These are phyloP conservation scores for Pangasius larnaudii DNA, from an alignment of 2,797 vertebrate genomes.

Conservation along the genomic window DNA sequence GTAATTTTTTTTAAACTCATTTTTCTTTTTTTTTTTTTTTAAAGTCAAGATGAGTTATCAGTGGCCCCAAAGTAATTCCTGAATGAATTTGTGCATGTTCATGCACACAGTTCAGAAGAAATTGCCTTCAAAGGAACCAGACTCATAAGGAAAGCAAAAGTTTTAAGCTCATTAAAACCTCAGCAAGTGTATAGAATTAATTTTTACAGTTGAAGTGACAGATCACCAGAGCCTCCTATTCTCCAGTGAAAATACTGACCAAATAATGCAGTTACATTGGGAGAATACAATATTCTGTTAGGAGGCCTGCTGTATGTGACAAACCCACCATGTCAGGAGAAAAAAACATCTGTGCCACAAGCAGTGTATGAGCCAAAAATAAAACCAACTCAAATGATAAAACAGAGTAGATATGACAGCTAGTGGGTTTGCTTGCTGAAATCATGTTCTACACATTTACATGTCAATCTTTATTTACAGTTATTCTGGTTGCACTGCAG, in stretches of 20 bases:
- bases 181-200: background rate
- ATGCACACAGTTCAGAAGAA: background rate
- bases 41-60: background rate
- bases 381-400: constrained; percentile 21
- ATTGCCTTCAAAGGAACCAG: background rate
- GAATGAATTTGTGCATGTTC: background rate
- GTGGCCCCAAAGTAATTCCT: background rate
- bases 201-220: background rate
- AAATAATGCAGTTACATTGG: background rate
- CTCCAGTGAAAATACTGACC: background rate
- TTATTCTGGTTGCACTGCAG: constrained; percentile 37
- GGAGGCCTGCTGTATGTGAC: background rate
- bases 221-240: background rate
- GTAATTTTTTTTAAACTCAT: background rate
- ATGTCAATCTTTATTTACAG: constrained; percentile 57
- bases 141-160: background rate
- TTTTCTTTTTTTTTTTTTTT: background rate
- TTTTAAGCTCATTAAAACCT: background rate
- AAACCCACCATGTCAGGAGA: constrained; percentile 5
- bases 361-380: background rate
- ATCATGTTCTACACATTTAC: constrained; percentile 39
- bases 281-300: background rate
- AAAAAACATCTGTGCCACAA: background rate
- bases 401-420: constrained; percentile 24
- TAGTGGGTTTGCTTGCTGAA: constrained; percentile 2